Evolutionary conservation across 2,113 vertebrate genomes (phyloP), one percentile per base, ranked within the genome.

Genomic region (Grallaria varia): DNA sequence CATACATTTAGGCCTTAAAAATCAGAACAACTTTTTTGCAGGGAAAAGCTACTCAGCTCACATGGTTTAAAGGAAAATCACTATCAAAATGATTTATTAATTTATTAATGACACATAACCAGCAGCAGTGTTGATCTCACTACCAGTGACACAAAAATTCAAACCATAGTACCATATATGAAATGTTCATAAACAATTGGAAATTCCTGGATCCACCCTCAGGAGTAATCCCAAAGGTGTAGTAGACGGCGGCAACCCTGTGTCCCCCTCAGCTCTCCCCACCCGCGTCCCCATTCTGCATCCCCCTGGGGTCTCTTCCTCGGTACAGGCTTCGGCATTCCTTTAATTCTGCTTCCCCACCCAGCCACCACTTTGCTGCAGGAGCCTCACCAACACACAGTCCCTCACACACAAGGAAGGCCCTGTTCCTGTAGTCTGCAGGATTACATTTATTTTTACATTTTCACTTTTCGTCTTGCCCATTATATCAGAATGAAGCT

Each of bases 301-400:
- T 60, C n/a, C 53, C 0, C 0, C 22, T 0, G 0, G 23, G 18
- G 15, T 56, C 37, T 79, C 9, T 27, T 69, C 22, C 23, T 49
- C 1, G 1, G 28, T 18, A 12, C 12, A 53, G 44, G 5, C 22
- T 40, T 69, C 50, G 16, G 3, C 0, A 0, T 12, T 12, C 6
- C 15, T 42, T 68, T 39, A 16, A 7, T 8, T 17, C 23, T 11
- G 49, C 8, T 60, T 47, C 42, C 47, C 31, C 31, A n/a, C 4
- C 15, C 10, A 30, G 8, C 30, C 12, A 14, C 31, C 0, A 1
- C 53, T 64, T 50, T 63, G 31, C 35, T 52, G 52, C 52, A 13
- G 24, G 21, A 62, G 27, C 53, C 44, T 35, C 37, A 14, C 40
- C 8, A 52, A 28, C 53, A 12, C 49, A 19, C 1, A 3, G 2